Percentiles rank a stretch among this genome's conserved stretches.
Conservation (phyloP, 2,888 invertebrate genomes). For the Apamea crenata region DNA sequence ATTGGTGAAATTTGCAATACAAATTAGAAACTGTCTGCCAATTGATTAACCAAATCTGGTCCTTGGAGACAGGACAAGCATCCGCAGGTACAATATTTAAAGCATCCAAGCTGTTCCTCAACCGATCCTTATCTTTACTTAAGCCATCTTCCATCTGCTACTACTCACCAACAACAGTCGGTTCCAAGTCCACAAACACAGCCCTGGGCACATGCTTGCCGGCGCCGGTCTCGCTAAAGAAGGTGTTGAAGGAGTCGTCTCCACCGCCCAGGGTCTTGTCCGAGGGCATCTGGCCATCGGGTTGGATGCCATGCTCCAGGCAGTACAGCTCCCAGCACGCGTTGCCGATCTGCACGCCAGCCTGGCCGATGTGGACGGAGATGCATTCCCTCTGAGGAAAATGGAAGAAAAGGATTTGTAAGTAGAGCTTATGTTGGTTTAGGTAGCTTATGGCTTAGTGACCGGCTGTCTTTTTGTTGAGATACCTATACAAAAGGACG, state of each 20-base stretch:
- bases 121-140: neutral
- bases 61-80: neutral
- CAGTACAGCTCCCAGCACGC: constrained; percentile 97
- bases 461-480: no score
- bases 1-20: neutral
- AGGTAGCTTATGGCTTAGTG: neutral
- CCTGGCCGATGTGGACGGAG: constrained; percentile 96
- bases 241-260: constrained; percentile 94
- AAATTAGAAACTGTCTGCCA: neutral
- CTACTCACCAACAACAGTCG: constrained; percentile 95
- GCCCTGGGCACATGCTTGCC: constrained; percentile 97
- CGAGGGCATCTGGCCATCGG: constrained; percentile 96
- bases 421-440: neutral
- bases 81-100: no score
- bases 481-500: neutral
- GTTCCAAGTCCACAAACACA: constrained; percentile 97
- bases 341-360: constrained; percentile 96
- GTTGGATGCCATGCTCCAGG: constrained; percentile 95
- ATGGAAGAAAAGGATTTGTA: constrained; percentile 6
- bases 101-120: no score
- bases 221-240: constrained; percentile 94
- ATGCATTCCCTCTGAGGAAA: constrained; percentile 94
- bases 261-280: constrained; percentile 94
- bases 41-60: neutral
- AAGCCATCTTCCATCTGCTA: neutral